Conservation (phyloP, 1,140 invertebrate species). For the Mercenaria mercenaria region DNA sequence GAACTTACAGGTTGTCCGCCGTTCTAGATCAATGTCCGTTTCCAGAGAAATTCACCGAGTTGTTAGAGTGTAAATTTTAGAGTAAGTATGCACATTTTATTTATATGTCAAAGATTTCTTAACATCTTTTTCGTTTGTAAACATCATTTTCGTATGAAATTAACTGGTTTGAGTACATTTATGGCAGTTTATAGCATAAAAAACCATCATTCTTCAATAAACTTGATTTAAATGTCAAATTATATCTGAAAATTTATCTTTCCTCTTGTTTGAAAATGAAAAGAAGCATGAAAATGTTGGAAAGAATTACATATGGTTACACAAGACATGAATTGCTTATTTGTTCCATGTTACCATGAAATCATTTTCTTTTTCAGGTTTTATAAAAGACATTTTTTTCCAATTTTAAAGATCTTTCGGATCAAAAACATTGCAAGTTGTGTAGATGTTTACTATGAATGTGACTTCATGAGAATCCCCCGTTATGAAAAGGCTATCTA, state of each 20-base stretch:
- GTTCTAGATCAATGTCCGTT: constrained; percentile 84
- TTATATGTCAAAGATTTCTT: neutral
- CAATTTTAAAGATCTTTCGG: constrained; percentile 57
- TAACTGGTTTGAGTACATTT: too few species aligned
- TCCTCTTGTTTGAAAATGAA: too few species aligned
- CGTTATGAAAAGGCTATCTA: constrained; percentile 41
- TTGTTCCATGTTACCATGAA: too few species aligned
- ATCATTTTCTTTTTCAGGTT: constrained; percentile 60
- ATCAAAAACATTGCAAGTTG: constrained; percentile 68
- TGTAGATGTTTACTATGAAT: constrained; percentile 63
- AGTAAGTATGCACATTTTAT: neutral
- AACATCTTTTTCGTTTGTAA: too few species aligned
- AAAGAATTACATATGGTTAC: too few species aligned
- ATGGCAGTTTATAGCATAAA: too few species aligned
- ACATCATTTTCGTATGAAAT: too few species aligned
- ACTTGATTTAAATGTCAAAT: too few species aligned
- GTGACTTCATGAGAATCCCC: constrained; percentile 47
- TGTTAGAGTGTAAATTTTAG: constrained; percentile 75
- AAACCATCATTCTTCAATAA: too few species aligned
- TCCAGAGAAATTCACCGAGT: constrained; percentile 81
- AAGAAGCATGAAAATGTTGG: too few species aligned
- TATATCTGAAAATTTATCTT: too few species aligned
- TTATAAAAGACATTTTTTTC: constrained; percentile 30
- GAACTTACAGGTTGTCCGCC: constrained; percentile 81
- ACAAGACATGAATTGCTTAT: too few species aligned